Base-by-base conservation (phyloP, 1,140 invertebrate species). In the Teleogryllus occipitalis region DNA sequence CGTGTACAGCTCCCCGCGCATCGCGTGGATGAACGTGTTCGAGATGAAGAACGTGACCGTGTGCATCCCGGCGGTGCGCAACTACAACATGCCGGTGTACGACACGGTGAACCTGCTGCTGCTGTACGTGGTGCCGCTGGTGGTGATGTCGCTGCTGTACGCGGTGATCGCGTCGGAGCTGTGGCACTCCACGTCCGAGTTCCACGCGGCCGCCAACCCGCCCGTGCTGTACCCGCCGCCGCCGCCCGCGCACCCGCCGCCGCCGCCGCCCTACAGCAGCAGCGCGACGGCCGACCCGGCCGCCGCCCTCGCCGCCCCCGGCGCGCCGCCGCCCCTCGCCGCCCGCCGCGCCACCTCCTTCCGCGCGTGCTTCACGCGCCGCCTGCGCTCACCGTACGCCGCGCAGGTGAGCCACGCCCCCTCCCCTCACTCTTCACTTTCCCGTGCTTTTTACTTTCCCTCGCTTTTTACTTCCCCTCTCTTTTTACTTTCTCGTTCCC, bases 81-180 rank as follows among this genome's bases (percentile, higher is more conserved):
- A 92, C 82, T 94, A 93, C 84, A 92, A 94, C 83, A 93, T 92
- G 0, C 90, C 92, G 83, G 83, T 92, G 39, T 90, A 94, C 82
- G 93, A 95, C 83, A 90, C 92, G 83, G 90, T 94, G 79, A 94
- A 94, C 85, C 92, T 95, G 83, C 89, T 91, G 8, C 87, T 94
- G 1, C 89, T 94, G 2, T 95, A 95, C 83, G 88, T 93, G 8
- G 87, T 93, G 47, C 93, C 94, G 0, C 85, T 95, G 7, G 86
- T 89, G 39, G 89, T 95, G 7, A 95, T 95, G 89, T 90, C 90
- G 83, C 90, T 93, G 82, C 88, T 90, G 86, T 80, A 78, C 75
- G 46, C 81, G 8, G 73, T 78, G 18, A 82, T 82, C 73, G 80
- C 79, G 15, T 12, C 75, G 8, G 49, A 73, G 5, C 79, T 82